Evolutionary conservation across 2,797 vertebrate genomes (phyloP).

Genomic region (Gymnocypris eckloni): DNA sequence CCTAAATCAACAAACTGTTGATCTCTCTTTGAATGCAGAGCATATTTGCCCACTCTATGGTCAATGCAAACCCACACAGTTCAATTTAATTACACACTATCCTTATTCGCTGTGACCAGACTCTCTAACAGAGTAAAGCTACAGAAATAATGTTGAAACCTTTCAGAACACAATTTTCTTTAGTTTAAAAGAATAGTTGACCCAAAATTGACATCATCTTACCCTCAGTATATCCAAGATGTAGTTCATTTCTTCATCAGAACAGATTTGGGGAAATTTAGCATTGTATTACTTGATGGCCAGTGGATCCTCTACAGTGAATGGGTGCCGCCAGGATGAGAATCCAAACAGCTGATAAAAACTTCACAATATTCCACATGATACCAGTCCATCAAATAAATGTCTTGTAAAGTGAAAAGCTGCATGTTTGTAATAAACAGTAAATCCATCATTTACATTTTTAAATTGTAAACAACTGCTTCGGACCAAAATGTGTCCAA

Average conservation of each 20-base stretch:
- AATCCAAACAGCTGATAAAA: neutral
- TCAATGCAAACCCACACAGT: conserved; percentile 1
- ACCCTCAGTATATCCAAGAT: neutral
- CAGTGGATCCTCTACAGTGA: neutral
- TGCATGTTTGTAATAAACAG: neutral
- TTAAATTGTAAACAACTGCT: neutral
- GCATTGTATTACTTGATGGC: neutral
- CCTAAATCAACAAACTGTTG: conserved; percentile 43
- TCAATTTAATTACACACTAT: neutral
- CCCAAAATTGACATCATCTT: neutral
- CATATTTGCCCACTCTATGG: neutral
- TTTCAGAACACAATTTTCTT: neutral
- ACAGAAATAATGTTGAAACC: neutral
- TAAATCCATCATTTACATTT: neutral
- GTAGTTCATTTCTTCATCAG: neutral
- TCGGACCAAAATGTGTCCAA: neutral
- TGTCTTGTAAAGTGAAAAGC: neutral
- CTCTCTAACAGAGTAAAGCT: neutral
- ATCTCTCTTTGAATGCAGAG: neutral
- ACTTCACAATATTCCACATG: neutral
- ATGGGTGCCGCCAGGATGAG: neutral
- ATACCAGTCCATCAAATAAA: neutral
- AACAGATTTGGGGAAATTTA: neutral
- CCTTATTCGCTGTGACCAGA: neutral
- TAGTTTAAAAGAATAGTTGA: neutral